Conservation (phyloP, 2,113 vertebrate species). For the Abramis brama region DNA sequence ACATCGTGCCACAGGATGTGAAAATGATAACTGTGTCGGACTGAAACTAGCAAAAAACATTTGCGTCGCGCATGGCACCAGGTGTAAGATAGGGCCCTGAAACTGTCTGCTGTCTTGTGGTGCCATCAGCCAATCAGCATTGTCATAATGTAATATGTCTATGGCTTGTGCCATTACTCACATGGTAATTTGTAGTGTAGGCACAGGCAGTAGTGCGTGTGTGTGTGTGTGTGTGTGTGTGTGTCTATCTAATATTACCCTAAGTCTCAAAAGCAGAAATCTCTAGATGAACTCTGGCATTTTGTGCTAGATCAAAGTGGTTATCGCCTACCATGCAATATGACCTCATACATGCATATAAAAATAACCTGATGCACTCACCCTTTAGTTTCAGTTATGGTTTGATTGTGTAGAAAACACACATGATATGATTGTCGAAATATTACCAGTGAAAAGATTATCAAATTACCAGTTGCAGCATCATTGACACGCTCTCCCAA, state of each 20-base stretch:
- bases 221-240: neutral
- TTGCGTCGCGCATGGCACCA: too few species aligned
- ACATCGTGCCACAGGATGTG: too few species aligned
- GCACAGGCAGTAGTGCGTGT: neutral
- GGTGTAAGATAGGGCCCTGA: too few species aligned
- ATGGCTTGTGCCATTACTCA: neutral
- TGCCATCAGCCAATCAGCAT: neutral
- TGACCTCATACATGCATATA: neutral
- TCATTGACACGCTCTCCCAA: conserved; percentile 95
- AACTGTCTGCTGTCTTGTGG: neutral
- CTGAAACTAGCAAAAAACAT: too few species aligned
- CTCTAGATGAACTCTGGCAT: conserved; percentile 30
- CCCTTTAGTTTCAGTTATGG: neutral
- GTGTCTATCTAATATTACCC: neutral
- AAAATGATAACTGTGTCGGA: too few species aligned
- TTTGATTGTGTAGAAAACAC: too few species aligned
- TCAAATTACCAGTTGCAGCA: conserved; percentile 86
- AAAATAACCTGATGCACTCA: neutral
- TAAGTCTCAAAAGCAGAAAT: neutral
- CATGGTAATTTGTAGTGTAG: neutral
- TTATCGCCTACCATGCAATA: neutral
- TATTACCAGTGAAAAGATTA: too few species aligned
- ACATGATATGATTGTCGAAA: too few species aligned
- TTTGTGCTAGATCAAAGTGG: neutral
- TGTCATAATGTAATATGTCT: neutral